Percentiles rank a stretch among this genome's conserved stretches.
Conservation (phyloP, 2,113 vertebrate species). For the Cariama cristata region DNA sequence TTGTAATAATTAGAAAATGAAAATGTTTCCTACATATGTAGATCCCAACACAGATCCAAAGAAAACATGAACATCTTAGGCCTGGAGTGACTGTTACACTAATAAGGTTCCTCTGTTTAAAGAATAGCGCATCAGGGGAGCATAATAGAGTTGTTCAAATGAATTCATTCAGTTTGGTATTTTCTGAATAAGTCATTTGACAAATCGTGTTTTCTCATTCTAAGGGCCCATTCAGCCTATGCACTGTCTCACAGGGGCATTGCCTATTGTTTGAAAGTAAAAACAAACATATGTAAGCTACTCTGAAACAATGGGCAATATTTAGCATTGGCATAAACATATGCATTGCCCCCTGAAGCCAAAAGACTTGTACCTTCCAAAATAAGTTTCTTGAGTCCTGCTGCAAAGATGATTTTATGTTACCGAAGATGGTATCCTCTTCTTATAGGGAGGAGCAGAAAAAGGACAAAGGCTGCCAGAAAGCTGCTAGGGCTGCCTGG, state of each 20-base stretch:
- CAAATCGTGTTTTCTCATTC: neutral
- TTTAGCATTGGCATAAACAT: constrained; percentile 26
- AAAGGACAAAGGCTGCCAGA: neutral
- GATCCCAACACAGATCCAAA: constrained; percentile 31
- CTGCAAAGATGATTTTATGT: neutral
- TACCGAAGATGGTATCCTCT: neutral
- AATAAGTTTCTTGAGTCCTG: neutral
- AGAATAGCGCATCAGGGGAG: constrained; percentile 48
- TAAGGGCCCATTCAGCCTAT: constrained; percentile 1
- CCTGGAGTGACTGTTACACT: constrained; percentile 11
- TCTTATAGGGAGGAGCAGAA: neutral
- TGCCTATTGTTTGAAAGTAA: constrained; percentile 59
- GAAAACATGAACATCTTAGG: constrained; percentile 40
- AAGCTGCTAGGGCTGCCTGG: neutral
- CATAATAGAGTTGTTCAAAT: constrained; percentile 19
- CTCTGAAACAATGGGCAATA: constrained; percentile 42
- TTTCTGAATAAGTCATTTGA: constrained; percentile 32
- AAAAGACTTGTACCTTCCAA: neutral
- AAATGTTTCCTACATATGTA: constrained; percentile 51
- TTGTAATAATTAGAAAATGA: constrained; percentile 54
- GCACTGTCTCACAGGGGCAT: constrained; percentile 1
- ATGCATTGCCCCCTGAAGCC: constrained; percentile 6
- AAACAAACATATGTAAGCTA: constrained; percentile 27
- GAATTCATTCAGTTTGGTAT: constrained; percentile 22
- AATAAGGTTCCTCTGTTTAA: constrained; percentile 50